Conservation (phyloP, 2,888 invertebrate species). For the Xestoiulus laeticollis region DNA sequence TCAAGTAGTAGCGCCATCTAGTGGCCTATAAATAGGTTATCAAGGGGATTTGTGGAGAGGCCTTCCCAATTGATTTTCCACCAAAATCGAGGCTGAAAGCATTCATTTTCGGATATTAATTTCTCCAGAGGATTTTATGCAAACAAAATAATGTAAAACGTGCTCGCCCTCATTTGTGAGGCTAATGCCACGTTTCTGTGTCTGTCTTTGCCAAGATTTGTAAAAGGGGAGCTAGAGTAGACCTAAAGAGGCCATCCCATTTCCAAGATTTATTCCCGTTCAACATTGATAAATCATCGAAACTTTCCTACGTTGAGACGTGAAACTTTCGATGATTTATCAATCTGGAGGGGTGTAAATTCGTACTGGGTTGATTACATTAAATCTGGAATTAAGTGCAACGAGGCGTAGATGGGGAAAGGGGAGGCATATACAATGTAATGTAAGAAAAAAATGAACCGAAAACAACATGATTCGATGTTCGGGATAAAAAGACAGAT, state of each 20-base stretch:
- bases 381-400: slow-evolving; percentile 17
- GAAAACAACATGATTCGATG: background rate
- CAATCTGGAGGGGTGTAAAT: slow-evolving; percentile 15
- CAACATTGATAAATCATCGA: slow-evolving; percentile 14
- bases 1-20: background rate
- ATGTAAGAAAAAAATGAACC: no score
- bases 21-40: background rate
- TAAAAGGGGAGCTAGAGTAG: background rate
- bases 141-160: background rate
- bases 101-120: slow-evolving; percentile 3
- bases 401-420: background rate
- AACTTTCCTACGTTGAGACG: background rate
- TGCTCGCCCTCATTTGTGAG: slow-evolving; percentile 18
- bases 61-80: background rate
- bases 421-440: background rate
- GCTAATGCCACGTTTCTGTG: background rate
- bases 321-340: no score
- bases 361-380: background rate
- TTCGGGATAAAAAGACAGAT: background rate
- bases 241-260: background rate
- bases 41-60: background rate
- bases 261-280: slow-evolving; percentile 5
- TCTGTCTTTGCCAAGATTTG: background rate
- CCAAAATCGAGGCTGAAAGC: background rate
- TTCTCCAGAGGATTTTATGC: slow-evolving; percentile 31